Percentiles rank a stretch among this genome's conserved stretches.
Conservation (phyloP, 2,797 vertebrate genomes). For the Serranus cabrilla region DNA sequence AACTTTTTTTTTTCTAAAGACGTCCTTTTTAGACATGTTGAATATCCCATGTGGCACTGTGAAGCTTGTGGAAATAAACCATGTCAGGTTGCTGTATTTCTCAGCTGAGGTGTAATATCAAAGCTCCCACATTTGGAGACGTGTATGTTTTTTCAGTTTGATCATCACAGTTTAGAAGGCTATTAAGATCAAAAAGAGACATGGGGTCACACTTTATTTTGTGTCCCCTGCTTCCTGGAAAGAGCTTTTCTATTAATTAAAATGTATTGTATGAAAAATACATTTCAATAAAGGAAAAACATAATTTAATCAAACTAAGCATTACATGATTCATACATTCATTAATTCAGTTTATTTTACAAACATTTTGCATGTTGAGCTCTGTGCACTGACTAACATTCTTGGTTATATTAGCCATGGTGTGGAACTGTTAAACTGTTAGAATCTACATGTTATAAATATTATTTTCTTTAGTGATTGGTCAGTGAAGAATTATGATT, state of each 20-base stretch:
- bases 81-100: constrained; percentile 21
- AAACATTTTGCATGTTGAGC: too few relatives aligned
- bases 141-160: background rate
- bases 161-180: background rate
- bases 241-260: background rate
- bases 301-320: background rate
- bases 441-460: too few relatives aligned
- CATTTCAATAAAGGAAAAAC: background rate
- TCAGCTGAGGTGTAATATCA: background rate
- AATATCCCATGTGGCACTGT: constrained; percentile 34
- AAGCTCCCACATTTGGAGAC: background rate
- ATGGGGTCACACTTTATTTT: background rate
- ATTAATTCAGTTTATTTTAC: too few relatives aligned
- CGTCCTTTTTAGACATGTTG: background rate
- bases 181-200: background rate
- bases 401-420: too few relatives aligned
- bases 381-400: too few relatives aligned
- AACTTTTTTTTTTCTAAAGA: constrained; percentile 47
- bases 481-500: too few relatives aligned
- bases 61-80: constrained; percentile 37
- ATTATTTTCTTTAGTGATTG: too few relatives aligned
- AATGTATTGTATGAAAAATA: too few relatives aligned
- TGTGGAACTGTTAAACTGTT: too few relatives aligned
- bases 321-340: background rate
- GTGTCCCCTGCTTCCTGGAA: background rate